Evolutionary conservation across 2,888 invertebrate genomes (phyloP).

Genomic region (Xestia xanthographa): DNA sequence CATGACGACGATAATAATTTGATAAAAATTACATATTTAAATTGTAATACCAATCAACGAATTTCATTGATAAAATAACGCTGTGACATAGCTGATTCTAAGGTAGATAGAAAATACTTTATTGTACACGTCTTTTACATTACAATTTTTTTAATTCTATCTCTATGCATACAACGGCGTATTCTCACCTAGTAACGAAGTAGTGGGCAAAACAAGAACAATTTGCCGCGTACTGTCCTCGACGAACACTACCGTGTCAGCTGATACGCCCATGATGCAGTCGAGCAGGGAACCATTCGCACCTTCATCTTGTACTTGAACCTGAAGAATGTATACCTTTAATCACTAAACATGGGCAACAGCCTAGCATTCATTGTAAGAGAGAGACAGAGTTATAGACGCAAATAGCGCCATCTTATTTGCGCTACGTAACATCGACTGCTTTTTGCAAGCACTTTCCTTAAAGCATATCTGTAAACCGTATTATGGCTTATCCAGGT

Average conservation of each 20-base stretch:
- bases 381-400: neutral
- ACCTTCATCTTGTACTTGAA: conserved; percentile 91
- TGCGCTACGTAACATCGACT: neutral
- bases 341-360: neutral
- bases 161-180: neutral
- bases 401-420: neutral
- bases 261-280: conserved; percentile 96
- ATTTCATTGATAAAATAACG: neutral
- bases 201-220: conserved; percentile 96
- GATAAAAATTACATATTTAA: neutral
- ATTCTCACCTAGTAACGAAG: conserved; percentile 93
- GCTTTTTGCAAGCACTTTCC: neutral
- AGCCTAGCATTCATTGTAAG: neutral
- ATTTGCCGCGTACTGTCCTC: conserved; percentile 96
- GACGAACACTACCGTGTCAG: conserved; percentile 96
- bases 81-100: neutral
- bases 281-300: conserved; percentile 91
- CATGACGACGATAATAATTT: neutral
- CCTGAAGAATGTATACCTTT: conserved; percentile 84
- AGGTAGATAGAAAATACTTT: neutral
- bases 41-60: neutral
- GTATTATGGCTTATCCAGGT: neutral
- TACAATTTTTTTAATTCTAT: neutral
- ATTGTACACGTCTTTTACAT: neutral
- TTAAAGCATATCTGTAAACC: neutral